These are phyloP conservation scores for Drosophila nr. perissopoda DNA, from an alignment of 2,888 invertebrate genomes.

Conservation along the genomic window DNA sequence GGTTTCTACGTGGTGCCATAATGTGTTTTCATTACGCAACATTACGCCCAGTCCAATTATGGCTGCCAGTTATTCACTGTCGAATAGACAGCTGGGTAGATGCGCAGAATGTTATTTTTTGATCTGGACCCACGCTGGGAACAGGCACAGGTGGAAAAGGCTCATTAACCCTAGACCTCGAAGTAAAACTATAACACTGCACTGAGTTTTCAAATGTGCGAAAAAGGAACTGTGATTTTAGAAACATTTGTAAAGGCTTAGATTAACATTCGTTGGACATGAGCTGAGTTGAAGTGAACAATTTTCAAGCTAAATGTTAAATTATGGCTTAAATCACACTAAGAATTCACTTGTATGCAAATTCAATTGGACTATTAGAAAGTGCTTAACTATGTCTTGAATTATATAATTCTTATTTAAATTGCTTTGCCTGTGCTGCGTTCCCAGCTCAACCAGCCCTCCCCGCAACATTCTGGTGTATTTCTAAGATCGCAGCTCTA, in stretches of 20 bases:
- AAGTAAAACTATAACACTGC: conserved; percentile 12
- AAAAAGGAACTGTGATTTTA: not conserved
- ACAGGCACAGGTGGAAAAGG: conserved; percentile 23
- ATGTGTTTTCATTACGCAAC: conserved; percentile 78
- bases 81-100: conserved; percentile 51
- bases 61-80: conserved; percentile 67
- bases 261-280: not conserved
- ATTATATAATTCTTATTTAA: conserved; percentile 34
- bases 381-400: conserved; percentile 8
- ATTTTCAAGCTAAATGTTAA: too few relatives aligned
- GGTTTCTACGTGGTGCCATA: conserved; percentile 57
- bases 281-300: not conserved
- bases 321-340: not conserved
- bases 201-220: not conserved
- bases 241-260: not conserved
- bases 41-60: conserved; percentile 74
- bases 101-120: conserved; percentile 36
- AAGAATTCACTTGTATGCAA: not conserved
- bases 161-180: conserved; percentile 20
- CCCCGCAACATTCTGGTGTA: not conserved
- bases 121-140: conserved; percentile 57
- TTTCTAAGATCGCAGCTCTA: conserved; percentile 26
- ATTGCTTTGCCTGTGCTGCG: conserved; percentile 1
- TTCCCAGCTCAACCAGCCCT: not conserved
- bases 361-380: conserved; percentile 9